These are phyloP conservation scores for Watsonalla cultraria DNA, from an alignment of 2,888 invertebrate genomes.

Conservation along the genomic window DNA sequence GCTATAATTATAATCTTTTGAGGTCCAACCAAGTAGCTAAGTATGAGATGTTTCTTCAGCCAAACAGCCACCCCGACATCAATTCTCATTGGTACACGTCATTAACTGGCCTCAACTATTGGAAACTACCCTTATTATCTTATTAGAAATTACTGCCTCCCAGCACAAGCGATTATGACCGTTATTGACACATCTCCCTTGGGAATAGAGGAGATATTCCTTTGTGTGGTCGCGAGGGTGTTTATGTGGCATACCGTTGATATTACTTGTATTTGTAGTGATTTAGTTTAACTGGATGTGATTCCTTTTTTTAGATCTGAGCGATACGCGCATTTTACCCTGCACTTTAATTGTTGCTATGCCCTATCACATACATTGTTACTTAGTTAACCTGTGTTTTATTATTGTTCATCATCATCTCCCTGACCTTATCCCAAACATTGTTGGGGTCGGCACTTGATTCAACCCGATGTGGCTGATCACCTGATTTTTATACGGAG, in stretches of 20 bases:
- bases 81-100: conserved; percentile 37
- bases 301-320: not conserved
- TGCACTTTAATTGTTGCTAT: too few species aligned
- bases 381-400: too few species aligned
- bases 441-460: too few species aligned
- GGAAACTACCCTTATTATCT: conserved; percentile 57
- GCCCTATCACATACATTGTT: too few species aligned
- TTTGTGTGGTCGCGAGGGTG: conserved; percentile 30
- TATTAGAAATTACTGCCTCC: conserved; percentile 55
- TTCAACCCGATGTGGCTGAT: too few species aligned
- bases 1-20: too few species aligned
- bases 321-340: not conserved
- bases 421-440: too few species aligned
- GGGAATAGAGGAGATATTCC: conserved; percentile 31
- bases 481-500: too few species aligned
- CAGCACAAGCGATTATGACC: conserved; percentile 25
- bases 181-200: conserved; percentile 23
- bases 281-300: not conserved
- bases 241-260: conserved; percentile 46
- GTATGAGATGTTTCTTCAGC: not conserved
- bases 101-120: conserved; percentile 47
- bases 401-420: too few species aligned
- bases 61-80: conserved; percentile 17
- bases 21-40: not conserved
- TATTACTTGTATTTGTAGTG: conserved; percentile 44